Evolutionary conservation across 2,113 vertebrate species (phyloP), one percentile per base, ranked within the genome.

Genomic region (Cynocephalus volans): DNA sequence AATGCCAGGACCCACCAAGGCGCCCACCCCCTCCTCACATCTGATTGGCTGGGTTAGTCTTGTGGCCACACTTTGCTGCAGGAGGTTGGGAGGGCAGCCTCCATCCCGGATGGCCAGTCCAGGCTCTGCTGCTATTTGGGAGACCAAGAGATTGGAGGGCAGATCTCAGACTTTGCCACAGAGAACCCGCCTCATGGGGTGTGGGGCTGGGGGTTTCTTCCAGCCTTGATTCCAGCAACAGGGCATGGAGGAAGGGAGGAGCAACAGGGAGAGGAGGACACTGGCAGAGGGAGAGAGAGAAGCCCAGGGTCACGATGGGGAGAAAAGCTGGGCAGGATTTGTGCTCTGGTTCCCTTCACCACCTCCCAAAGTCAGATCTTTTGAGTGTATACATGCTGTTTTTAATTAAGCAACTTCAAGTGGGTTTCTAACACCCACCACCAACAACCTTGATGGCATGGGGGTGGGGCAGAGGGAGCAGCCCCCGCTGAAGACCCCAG

Each of bases 381-480:
- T 70, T 1, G 52, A 60, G 12, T 21, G 36, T 5, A 28, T 21
- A 36, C 6, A 26, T 1, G 1, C 0, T 0, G 17, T 18, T 50
- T 50, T 6, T 48, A 50, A 31, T 15, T 33, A 33, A 91, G 11
- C 1, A 18, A 12, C 12, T 65, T 81, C 56, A 56, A 11, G 31
- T 10, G 28, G 58, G 65, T n/a, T n/a, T 45, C 31, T 10, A 31
- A 56, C n/a, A 33, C 52, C 41, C 73, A 5, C 41, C 73, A 5
- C 48, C 17, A 54, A 11, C 41, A 80, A 26, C 54, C 28, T 36
- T 4, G 73, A 70, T 2, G 3, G 70, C 12, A 23, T 0, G 5
- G 23, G 69, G 15, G 41, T 41, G 41, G 28, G 13, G 28, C 14
- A 26, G 31, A n/a, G 60, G 52, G 11, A 13, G 11, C 23, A 19